phyloP scores from a whole-genome alignment of 2,113 vertebrate species.

The Copsychus sechellarum region DNA sequence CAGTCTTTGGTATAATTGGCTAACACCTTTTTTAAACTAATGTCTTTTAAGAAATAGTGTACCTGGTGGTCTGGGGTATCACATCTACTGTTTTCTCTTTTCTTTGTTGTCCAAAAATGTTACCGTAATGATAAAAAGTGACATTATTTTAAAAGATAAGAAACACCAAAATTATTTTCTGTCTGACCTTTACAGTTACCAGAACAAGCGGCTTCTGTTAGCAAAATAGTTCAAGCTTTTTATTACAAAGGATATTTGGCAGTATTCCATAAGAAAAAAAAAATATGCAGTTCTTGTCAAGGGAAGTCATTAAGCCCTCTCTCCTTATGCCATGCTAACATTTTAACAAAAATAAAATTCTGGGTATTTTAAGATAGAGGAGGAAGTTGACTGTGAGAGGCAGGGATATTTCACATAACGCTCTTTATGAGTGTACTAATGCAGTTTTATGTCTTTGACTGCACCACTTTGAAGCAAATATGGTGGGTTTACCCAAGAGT shows the following conservation, averaged over 20 bases:
- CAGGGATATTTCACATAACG: constrained; percentile 17
- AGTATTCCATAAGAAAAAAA: constrained; percentile 40
- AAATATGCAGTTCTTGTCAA: constrained; percentile 59
- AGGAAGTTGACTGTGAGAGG: constrained; percentile 46
- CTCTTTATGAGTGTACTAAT: constrained; percentile 13
- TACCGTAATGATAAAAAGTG: constrained; percentile 73
- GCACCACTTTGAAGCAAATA: constrained; percentile 13
- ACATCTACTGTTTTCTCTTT: constrained; percentile 69
- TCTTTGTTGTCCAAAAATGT: constrained; percentile 70
- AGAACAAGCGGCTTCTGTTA: constrained; percentile 70
- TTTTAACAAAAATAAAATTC: constrained; percentile 64
- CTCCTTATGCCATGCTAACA: constrained; percentile 59
- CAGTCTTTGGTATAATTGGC: constrained; percentile 77
- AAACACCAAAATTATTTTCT: constrained; percentile 76
- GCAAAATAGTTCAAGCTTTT: constrained; percentile 72
- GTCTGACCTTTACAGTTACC: constrained; percentile 75
- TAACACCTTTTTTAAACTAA: constrained; percentile 69
- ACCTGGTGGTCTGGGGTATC: constrained; percentile 54
- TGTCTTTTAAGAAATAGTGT: constrained; percentile 55
- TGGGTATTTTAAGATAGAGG: constrained; percentile 40
- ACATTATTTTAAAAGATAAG: constrained; percentile 79
- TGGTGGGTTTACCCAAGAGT: constrained; percentile 28
- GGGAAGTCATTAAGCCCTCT: constrained; percentile 65
- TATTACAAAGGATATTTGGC: constrained; percentile 70
- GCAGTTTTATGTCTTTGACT: constrained; percentile 24